Conservation (phyloP, 2,888 invertebrate genomes). For the Acrobasis consociella region DNA sequence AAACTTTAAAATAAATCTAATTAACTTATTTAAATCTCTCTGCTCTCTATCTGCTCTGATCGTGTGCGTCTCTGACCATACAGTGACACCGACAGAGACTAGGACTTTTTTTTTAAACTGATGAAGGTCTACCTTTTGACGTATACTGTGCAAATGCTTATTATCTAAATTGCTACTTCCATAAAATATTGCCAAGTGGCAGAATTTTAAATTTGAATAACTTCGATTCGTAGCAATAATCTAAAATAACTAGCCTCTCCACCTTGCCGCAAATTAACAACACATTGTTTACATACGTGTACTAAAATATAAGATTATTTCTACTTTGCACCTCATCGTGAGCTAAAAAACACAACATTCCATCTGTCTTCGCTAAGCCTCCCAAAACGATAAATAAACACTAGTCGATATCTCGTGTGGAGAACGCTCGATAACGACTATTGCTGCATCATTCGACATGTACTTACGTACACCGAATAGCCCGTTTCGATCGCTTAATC, state of each 20-base stretch:
- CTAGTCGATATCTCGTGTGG: slow-evolving; percentile 67
- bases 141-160: too few species aligned
- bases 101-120: too few species aligned
- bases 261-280: slow-evolving; percentile 48
- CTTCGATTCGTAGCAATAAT: slow-evolving; percentile 26
- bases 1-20: too few species aligned
- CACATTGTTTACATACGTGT: slow-evolving; percentile 55
- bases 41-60: too few species aligned
- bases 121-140: too few species aligned
- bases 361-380: slow-evolving; percentile 78
- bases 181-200: too few species aligned
- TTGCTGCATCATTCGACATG: slow-evolving; percentile 48
- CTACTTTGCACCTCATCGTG: slow-evolving; percentile 70
- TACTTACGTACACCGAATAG: background rate
- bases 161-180: too few species aligned
- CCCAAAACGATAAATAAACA: slow-evolving; percentile 82
- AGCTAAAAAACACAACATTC: slow-evolving; percentile 76
- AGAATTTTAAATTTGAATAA: too few species aligned
- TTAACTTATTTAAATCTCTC: too few species aligned
- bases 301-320: slow-evolving; percentile 63
- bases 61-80: too few species aligned
- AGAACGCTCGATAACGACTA: slow-evolving; percentile 52
- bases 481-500: slow-evolving; percentile 6
- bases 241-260: background rate
- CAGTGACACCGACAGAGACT: too few species aligned